Evolutionary conservation across 1,140 invertebrate species (phyloP), one percentile per base, ranked within the genome.

Genomic region (Phenacoccus solenopsis): DNA sequence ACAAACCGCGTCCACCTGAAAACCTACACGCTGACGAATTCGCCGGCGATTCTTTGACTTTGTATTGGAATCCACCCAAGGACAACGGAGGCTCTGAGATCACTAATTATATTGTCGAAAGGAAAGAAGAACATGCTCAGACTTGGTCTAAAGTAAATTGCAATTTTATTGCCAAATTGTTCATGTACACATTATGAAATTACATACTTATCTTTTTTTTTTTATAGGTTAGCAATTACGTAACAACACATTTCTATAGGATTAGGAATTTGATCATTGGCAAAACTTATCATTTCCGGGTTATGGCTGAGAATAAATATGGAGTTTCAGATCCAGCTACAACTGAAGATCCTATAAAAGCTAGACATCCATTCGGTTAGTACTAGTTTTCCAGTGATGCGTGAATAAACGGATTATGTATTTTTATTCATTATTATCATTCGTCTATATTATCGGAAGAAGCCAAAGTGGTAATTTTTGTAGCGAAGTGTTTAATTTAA

Each of bases 31-130:
- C 91, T 32, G 91, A 95, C 73, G 95, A 99, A 77, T 94, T 98
- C 76, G 91, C 89, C 70, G 96, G 95, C 7, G 96, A 98, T 80
- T 88, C 92, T 56, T 85, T 98, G 21, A 98, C 94, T 0, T 81
- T 99, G 1, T 93, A 89, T 80, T 99, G 97, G 97, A 90, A 88
- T 76, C 91, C 96, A 75, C 96, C 97, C 0, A 93, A 91, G 75
- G 93, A 95, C 78, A 96, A 98, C 78, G 96, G 95, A 21, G 96
- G 97, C 21, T 90, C 92, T 30, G 90, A 93, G 27, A 86, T 99
- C 69, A 96, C 93, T 3, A 98, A 98, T 77, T 99, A 99, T 77
- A 88, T 98, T 57, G 86, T 99, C 68, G 97, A 99, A 79, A 97
- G 93, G 81, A 89, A 88, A 73, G 96, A 97, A 82, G 83, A 87